phyloP scores from a whole-genome alignment of 23 tunicate genomes.

The Styela clava region DNA sequence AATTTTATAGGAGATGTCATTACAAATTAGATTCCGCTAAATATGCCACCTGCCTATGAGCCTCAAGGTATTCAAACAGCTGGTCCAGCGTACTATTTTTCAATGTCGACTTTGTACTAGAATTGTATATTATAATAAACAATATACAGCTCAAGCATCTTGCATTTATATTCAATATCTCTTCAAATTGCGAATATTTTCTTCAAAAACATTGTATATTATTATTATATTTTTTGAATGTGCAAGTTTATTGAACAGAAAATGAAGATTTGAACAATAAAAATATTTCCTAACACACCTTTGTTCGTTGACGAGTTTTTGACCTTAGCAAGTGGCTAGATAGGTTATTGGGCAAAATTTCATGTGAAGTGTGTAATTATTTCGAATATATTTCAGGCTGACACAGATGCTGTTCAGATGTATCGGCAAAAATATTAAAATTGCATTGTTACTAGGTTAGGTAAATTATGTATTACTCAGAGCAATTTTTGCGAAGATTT shows the following conservation, averaged over 20 bases:
- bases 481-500: too few relatives aligned
- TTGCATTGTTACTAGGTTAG: too few relatives aligned
- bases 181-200: background rate
- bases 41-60: too few relatives aligned
- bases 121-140: too few relatives aligned
- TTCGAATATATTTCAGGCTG: background rate
- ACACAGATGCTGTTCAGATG: background rate
- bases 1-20: too few relatives aligned
- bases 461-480: too few relatives aligned
- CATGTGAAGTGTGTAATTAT: background rate
- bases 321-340: background rate
- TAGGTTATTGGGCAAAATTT: background rate
- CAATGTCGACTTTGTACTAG: too few relatives aligned
- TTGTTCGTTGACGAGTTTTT: background rate
- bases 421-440: background rate
- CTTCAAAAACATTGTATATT: background rate
- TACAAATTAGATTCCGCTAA: too few relatives aligned
- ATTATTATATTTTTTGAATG: background rate
- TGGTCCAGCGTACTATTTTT: background rate
- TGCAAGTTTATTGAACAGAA: background rate
- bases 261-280: background rate
- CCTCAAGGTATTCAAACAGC: background rate
- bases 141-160: background rate
- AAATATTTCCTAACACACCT: background rate
- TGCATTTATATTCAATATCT: background rate